Evolutionary conservation across 2,888 invertebrate species (phyloP), one percentile per base, ranked within the genome.

Genomic region (Thera britannica): DNA sequence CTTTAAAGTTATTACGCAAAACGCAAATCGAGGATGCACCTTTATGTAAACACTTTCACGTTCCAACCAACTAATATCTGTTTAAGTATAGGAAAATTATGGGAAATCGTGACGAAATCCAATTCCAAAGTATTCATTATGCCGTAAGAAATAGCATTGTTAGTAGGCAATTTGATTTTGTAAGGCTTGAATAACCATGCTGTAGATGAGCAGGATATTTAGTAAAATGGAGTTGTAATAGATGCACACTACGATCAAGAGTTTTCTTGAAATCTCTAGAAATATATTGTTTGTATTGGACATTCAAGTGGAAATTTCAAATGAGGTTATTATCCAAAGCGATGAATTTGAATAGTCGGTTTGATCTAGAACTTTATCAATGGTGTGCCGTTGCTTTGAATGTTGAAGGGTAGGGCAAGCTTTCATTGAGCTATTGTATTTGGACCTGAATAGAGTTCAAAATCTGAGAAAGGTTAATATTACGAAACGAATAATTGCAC

Each of bases 1-100:
- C 90, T 89, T 86, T 87, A 71, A 23, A 83, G 84, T 77, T 83
- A 82, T 90, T 90, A 85, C 87, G 86, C 81, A 92, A 92, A 75
- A 85, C 86, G 88, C 87, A 88, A 89, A 90, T 86, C 77, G 77
- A 77, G 78, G 90, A 92, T 90, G 87, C 86, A 83, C 87, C 79
- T 89, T 87, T 87, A 85, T 85, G 86, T 88, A 89, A 89, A 90
- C 89, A 88, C 90, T 91, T 90, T 90, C 91, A 87, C 89, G 82
- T 81, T 78, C 64, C 66, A 36, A 61, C 72, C 75, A 77, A 75
- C 77, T 81, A 83, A 80, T 81, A 79, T 80, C 77, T 80, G 71
- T 73, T 76, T 71, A 74, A 68, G 72, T 77, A 79, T 78, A 60
- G 72, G 72, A 72, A 78, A 77, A 79, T 77, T 76, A 78, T 73